These are phyloP conservation scores for Ichneumon xanthorius DNA, from an alignment of 2,888 invertebrate genomes.

Conservation along the genomic window DNA sequence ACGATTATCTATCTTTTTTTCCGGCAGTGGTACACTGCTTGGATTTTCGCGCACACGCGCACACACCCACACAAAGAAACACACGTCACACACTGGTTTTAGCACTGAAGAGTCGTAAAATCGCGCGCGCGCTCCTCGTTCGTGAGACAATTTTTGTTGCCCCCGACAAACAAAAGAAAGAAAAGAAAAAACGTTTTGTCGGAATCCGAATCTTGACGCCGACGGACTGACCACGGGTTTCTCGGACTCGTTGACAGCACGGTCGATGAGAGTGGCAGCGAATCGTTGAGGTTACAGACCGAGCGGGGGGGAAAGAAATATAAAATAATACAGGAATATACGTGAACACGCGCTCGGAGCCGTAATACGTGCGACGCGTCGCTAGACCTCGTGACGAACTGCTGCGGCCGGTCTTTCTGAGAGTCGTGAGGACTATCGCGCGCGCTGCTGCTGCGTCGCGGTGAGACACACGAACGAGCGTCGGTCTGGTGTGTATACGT, in stretches of 20 bases:
- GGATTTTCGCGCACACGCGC: constrained; percentile 1
- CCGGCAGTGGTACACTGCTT: not conserved
- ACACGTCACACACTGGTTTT: constrained; percentile 8
- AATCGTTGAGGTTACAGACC: too few relatives aligned
- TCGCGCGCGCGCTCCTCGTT: constrained; percentile 9
- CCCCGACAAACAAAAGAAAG: not conserved
- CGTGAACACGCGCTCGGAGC: constrained; percentile 54
- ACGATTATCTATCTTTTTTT: not conserved
- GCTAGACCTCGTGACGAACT: constrained; percentile 70
- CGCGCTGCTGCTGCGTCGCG: constrained; percentile 58
- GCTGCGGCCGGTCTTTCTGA: constrained; percentile 67
- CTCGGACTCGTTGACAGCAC: not conserved
- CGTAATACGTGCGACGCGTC: constrained; percentile 65
- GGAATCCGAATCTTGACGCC: not conserved
- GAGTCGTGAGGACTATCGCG: constrained; percentile 59
- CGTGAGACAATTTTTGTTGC: not conserved
- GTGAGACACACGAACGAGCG: constrained; percentile 63
- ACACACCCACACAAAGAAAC: constrained; percentile 8
- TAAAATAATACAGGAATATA: not conserved
- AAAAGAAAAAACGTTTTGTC: not conserved
- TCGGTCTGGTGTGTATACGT: constrained; percentile 40
- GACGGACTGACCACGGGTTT: not conserved
- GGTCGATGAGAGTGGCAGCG: not conserved
- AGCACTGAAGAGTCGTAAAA: not conserved
- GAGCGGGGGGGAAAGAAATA: not conserved